These are phyloP conservation scores for Lerema accius DNA, from an alignment of 1,140 invertebrate species.

Conservation along the genomic window DNA sequence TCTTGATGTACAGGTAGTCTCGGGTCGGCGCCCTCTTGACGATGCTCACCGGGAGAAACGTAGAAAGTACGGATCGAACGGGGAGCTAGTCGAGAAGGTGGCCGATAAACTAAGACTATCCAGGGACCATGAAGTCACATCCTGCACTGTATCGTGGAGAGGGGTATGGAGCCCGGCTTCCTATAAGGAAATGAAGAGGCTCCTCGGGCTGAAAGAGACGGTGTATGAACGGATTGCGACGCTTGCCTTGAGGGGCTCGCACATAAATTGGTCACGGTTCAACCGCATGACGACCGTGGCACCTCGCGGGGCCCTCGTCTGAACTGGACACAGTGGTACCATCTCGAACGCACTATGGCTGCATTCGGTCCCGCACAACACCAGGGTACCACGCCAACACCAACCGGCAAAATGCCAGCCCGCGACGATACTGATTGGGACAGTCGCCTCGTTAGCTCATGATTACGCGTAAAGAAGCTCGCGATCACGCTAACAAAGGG, in stretches of 20 bases:
- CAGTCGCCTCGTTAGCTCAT: too few species aligned
- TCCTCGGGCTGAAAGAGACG: slow-evolving; percentile 18
- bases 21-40: slow-evolving; percentile 34
- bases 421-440: too few species aligned
- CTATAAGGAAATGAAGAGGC: slow-evolving; percentile 19
- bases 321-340: background rate
- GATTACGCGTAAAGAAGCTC: too few species aligned
- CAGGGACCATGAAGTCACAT: slow-evolving; percentile 5
- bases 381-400: too few species aligned
- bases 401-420: too few species aligned
- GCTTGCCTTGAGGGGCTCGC: slow-evolving; percentile 19
- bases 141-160: slow-evolving; percentile 35
- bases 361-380: background rate
- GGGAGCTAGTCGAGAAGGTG: slow-evolving; percentile 33
- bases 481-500: too few species aligned
- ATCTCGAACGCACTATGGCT: background rate
- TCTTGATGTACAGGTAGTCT: slow-evolving; percentile 34
- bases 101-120: slow-evolving; percentile 25
- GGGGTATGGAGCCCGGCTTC: slow-evolving; percentile 34
- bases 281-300: slow-evolving; percentile 28
- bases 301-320: background rate
- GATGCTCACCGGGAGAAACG: slow-evolving; percentile 35
- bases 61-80: slow-evolving; percentile 35
- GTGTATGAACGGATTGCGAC: background rate
- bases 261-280: slow-evolving; percentile 34